A percentile compares a stretch with the other conserved stretches of the same genome.
Conservation (phyloP, 2,888 invertebrate species). For the Linyphia triangularis region DNA sequence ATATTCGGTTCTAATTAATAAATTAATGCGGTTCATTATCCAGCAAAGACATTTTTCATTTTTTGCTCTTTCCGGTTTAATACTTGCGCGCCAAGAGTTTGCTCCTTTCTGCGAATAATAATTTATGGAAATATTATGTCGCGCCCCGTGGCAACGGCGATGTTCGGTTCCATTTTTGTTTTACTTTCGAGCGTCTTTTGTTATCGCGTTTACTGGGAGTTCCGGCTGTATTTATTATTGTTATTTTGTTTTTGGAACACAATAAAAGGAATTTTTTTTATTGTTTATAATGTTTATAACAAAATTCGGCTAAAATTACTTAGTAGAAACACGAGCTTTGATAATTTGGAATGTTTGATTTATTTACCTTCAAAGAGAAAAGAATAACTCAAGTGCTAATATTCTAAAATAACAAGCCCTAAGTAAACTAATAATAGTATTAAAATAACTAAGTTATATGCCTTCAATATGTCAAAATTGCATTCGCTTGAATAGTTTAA, state of each 20-base stretch:
- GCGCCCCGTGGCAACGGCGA: neutral
- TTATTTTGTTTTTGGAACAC: neutral
- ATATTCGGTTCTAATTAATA: slow-evolving; percentile 61
- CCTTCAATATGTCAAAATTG: too few relatives aligned
- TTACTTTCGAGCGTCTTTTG: neutral
- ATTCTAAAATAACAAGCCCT: too few relatives aligned
- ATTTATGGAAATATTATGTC: neutral
- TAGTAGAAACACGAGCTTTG: neutral
- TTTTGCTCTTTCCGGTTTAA: neutral
- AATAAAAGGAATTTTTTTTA: neutral
- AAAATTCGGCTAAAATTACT: neutral
- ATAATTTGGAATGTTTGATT: neutral
- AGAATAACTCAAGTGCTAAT: neutral
- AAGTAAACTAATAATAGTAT: too few relatives aligned
- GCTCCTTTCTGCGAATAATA: slow-evolving; percentile 3
- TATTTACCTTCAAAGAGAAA: neutral
- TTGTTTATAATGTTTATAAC: neutral
- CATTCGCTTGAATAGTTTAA: too few relatives aligned
- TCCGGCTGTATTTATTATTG: neutral
- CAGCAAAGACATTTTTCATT: slow-evolving; percentile 31
- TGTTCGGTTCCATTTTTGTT: neutral
- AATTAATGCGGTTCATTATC: slow-evolving; percentile 55
- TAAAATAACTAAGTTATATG: too few relatives aligned
- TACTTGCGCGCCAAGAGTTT: neutral
- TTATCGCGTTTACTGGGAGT: neutral